These are phyloP conservation scores for Rhagonycha fulva DNA, from an alignment of 2,888 invertebrate species.

Conservation along the genomic window DNA sequence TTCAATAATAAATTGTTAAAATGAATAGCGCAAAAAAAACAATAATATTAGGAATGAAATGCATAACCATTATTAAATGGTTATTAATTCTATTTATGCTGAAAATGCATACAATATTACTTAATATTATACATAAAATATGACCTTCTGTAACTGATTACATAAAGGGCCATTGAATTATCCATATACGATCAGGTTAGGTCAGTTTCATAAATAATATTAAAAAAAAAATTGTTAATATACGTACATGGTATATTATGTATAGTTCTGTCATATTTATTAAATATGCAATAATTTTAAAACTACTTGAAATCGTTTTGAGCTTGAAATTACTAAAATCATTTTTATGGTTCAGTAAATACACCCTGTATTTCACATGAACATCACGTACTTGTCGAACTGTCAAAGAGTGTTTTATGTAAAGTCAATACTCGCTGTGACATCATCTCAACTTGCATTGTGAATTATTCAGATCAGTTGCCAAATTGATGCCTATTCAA, in stretches of 20 bases:
- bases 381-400: slow-evolving; percentile 34
- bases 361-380: slow-evolving; percentile 28
- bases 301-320: neutral
- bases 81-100: too few species aligned
- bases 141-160: too few species aligned
- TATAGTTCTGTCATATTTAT: neutral
- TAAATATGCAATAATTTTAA: neutral
- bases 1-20: neutral
- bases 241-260: too few species aligned
- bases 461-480: slow-evolving; percentile 34
- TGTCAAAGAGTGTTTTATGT: slow-evolving; percentile 32
- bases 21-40: neutral
- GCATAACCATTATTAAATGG: too few species aligned
- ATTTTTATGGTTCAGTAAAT: neutral
- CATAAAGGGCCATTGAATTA: too few species aligned
- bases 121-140: too few species aligned
- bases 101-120: too few species aligned
- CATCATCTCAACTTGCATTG: slow-evolving; percentile 33
- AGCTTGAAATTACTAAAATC: neutral
- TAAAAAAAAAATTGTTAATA: too few species aligned
- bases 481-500: slow-evolving; percentile 8
- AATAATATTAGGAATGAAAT: neutral
- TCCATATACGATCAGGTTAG: too few species aligned
- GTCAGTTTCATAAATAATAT: too few species aligned
- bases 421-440: slow-evolving; percentile 37